Percentiles rank a stretch among this genome's conserved stretches.
Evolutionary conservation across 2,888 invertebrate species (phyloP).

Genomic region (Spialia ferax): DNA sequence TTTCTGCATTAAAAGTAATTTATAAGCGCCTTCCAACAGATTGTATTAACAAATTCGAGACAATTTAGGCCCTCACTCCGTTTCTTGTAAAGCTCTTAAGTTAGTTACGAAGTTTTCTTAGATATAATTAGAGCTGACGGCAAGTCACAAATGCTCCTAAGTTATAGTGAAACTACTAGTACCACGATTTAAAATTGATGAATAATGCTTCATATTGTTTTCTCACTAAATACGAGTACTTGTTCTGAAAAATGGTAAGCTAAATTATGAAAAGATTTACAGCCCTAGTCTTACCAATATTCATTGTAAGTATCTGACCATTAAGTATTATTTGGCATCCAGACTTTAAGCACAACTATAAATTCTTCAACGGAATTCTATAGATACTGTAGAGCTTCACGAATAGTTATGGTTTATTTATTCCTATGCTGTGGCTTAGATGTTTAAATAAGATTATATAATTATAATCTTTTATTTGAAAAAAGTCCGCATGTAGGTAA

Average conservation of each 20-base stretch:
- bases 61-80: constrained; percentile 36
- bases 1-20: constrained; percentile 38
- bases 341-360: too few species aligned
- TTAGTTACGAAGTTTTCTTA: constrained; percentile 35
- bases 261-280: not conserved
- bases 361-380: too few species aligned
- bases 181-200: not conserved
- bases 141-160: constrained; percentile 17
- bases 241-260: not conserved
- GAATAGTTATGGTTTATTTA: too few species aligned
- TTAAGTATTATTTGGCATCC: too few species aligned
- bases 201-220: not conserved
- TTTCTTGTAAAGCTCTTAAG: constrained; percentile 36
- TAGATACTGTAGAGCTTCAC: too few species aligned
- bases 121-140: constrained; percentile 28
- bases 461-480: too few species aligned
- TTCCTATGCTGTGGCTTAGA: too few species aligned
- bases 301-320: too few species aligned
- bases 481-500: too few species aligned
- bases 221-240: too few species aligned
- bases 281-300: not conserved
- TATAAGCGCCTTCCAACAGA: constrained; percentile 35
- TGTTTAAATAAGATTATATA: too few species aligned
- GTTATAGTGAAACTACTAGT: constrained; percentile 13
- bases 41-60: constrained; percentile 39